These are phyloP conservation scores for Siniperca knerii DNA, from an alignment of 2,113 vertebrate species.

Conservation along the genomic window DNA sequence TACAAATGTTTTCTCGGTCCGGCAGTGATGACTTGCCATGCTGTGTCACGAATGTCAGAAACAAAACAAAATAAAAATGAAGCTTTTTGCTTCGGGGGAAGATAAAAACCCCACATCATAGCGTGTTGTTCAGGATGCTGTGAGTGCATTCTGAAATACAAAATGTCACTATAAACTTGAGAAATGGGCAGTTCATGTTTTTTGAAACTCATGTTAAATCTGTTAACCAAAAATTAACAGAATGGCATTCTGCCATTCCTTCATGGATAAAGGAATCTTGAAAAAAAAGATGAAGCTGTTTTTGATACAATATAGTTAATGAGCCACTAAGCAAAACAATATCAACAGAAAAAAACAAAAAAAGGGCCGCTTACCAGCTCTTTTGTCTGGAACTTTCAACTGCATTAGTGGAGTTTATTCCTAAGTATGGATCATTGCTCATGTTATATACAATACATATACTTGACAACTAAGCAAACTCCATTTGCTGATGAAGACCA, in stretches of 20 bases:
- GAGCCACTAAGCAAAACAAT: background rate
- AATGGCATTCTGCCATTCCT: too few species aligned
- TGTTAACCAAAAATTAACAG: background rate
- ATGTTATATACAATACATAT: background rate
- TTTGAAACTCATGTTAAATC: background rate
- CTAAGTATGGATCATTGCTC: background rate
- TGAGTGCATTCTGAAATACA: background rate
- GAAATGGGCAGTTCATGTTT: background rate
- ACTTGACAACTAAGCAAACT: background rate
- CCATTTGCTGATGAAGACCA: background rate
- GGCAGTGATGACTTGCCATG: conserved; percentile 28
- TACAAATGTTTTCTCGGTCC: conserved; percentile 32
- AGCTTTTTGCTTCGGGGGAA: conserved; percentile 3
- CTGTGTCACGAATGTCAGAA: conserved; percentile 23
- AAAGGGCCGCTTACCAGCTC: background rate
- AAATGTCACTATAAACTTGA: background rate
- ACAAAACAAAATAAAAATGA: conserved; percentile 26
- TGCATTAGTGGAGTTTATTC: too few species aligned
- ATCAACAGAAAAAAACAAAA: background rate
- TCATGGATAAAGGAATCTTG: too few species aligned
- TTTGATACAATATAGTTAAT: background rate
- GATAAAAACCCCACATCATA: background rate
- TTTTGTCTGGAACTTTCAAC: background rate
- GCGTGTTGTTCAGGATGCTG: background rate
- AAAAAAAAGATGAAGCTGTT: too few species aligned